Evolutionary conservation across 2,888 invertebrate species (phyloP).

Genomic region (Prosapia bicincta): DNA sequence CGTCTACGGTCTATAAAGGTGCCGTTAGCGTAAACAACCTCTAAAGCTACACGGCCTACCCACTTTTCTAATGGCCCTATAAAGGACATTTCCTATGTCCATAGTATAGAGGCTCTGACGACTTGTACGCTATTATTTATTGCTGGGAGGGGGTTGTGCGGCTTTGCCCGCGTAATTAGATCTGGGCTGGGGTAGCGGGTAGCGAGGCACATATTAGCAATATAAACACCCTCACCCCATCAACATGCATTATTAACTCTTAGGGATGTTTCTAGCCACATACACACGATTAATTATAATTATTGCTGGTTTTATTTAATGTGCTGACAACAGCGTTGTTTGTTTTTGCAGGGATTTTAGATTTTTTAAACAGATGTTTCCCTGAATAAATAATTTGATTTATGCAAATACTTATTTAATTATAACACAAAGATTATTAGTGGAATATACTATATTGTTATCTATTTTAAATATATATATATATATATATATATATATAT

Average conservation of each 20-base stretch:
- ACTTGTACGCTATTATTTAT: neutral
- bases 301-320: conserved; percentile 2
- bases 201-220: conserved; percentile 36
- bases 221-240: conserved; percentile 31
- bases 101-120: neutral
- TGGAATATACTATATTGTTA: too few relatives aligned
- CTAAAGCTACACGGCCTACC: neutral
- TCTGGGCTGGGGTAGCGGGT: conserved; percentile 36
- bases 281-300: neutral
- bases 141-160: neutral
- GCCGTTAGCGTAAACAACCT: too few relatives aligned
- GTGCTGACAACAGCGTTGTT: neutral
- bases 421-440: too few relatives aligned
- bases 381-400: too few relatives aligned
- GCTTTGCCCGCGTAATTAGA: conserved; percentile 37
- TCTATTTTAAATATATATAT: too few relatives aligned
- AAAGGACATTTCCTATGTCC: too few relatives aligned
- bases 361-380: too few relatives aligned
- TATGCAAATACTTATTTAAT: too few relatives aligned
- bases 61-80: neutral
- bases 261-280: neutral
- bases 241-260: conserved; percentile 37
- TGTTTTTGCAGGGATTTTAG: too few relatives aligned
- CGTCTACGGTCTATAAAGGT: too few relatives aligned
- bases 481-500: too few relatives aligned